Evolutionary conservation across 2,888 invertebrate genomes (phyloP).

Genomic region (Phengaris arion): DNA sequence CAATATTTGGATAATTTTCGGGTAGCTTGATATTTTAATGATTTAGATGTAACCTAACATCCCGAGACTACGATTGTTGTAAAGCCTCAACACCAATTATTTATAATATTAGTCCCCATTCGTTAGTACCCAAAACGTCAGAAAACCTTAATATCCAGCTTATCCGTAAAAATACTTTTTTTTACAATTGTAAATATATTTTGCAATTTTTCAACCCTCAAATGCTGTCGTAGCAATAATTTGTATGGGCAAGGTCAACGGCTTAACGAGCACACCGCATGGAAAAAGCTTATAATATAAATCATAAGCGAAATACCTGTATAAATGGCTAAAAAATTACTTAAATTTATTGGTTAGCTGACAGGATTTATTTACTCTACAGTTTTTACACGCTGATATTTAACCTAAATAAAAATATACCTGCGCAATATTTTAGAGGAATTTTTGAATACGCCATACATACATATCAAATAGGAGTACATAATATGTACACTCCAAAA

Average conservation of each 20-base stretch:
- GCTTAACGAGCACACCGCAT: not conserved
- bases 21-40: no score
- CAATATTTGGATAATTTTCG: no score
- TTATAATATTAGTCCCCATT: no score
- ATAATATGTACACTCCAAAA: no score
- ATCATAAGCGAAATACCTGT: not conserved
- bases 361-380: not conserved
- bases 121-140: not conserved
- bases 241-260: constrained; percentile 9
- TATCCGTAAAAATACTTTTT: not conserved
- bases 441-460: not conserved
- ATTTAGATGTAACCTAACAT: no score
- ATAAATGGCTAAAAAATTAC: not conserved
- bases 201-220: not conserved
- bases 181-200: not conserved
- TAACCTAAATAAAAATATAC: not conserved
- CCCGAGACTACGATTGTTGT: no score
- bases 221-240: constrained; percentile 7
- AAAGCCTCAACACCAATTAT: no score
- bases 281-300: not conserved
- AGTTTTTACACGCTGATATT: not conserved
- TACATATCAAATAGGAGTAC: no score
- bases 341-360: not conserved
- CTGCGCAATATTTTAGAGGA: not conserved
- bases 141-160: not conserved